Evolutionary conservation across 2,797 vertebrate genomes (phyloP).

Genomic region (Acanthornis magna): DNA sequence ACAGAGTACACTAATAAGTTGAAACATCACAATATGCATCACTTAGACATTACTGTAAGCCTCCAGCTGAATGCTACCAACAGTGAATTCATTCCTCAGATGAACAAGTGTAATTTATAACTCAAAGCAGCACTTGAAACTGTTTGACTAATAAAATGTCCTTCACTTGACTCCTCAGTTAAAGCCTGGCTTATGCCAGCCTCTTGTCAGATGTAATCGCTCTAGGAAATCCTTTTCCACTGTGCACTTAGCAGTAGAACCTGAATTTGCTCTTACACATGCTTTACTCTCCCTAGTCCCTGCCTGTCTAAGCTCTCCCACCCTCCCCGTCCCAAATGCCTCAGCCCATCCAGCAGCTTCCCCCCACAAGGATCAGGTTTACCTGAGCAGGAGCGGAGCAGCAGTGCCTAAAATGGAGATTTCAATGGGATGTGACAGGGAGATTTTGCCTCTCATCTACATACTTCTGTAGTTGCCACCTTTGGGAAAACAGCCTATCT

Average conservation of each 20-base stretch:
- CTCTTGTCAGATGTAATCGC: background rate
- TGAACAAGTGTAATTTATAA: slow-evolving; percentile 7
- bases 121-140: slow-evolving; percentile 10
- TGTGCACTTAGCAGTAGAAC: background rate
- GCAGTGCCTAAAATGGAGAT: slow-evolving; percentile 51
- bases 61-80: background rate
- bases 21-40: background rate
- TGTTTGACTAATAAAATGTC: background rate
- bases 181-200: background rate
- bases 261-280: background rate
- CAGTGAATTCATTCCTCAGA: background rate
- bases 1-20: background rate
- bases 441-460: slow-evolving; percentile 48
- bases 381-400: slow-evolving; percentile 62
- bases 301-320: background rate
- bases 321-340: background rate
- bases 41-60: background rate
- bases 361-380: slow-evolving; percentile 54
- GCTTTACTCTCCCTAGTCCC: background rate
- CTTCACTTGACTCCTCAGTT: background rate
- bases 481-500: slow-evolving; percentile 43
- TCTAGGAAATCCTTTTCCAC: slow-evolving; percentile 22
- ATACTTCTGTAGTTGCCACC: slow-evolving; percentile 36
- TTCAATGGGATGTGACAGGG: slow-evolving; percentile 36
- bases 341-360: background rate